phyloP scores from a whole-genome alignment of 30 jellyfish, hydroid and myxozoan species.

The Chironex yamaguchii region DNA sequence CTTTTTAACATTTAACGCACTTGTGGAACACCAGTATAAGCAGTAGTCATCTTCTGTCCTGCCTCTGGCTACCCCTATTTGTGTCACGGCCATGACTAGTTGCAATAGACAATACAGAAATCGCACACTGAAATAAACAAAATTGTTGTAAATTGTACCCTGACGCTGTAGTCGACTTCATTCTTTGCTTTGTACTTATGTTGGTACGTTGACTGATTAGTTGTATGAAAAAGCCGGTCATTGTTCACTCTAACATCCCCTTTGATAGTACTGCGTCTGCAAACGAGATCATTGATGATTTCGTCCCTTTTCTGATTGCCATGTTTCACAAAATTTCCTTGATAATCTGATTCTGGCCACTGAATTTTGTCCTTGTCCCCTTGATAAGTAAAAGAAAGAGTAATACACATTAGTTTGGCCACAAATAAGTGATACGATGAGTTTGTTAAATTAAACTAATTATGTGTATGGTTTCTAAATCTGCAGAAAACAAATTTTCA shows the following conservation, averaged over 20 bases:
- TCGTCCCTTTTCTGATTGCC: conserved; percentile 25
- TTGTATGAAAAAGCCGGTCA: conserved; percentile 52
- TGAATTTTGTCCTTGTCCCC: conserved; percentile 72
- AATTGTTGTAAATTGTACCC: conserved; percentile 35
- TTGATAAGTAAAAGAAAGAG: neutral
- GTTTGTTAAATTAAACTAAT: too few species aligned
- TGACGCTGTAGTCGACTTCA: conserved; percentile 47
- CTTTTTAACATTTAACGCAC: too few species aligned
- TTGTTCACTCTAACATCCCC: conserved; percentile 61
- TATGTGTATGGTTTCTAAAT: too few species aligned
- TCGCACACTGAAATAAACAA: too few species aligned
- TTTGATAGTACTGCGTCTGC: conserved; percentile 55
- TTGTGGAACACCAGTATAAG: too few species aligned
- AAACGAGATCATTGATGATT: conserved; percentile 12
- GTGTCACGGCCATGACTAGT: too few species aligned
- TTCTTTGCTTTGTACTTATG: conserved; percentile 24
- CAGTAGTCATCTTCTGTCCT: too few species aligned
- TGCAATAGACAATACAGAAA: too few species aligned
- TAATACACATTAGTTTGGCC: neutral
- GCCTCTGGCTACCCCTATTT: too few species aligned
- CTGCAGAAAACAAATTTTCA: too few species aligned
- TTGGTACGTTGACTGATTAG: conserved; percentile 56
- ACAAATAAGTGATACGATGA: neutral
- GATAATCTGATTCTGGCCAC: conserved; percentile 74
- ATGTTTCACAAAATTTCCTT: conserved; percentile 48